Base-by-base conservation (phyloP, 2,888 invertebrate species). In the Aradus depressus region DNA sequence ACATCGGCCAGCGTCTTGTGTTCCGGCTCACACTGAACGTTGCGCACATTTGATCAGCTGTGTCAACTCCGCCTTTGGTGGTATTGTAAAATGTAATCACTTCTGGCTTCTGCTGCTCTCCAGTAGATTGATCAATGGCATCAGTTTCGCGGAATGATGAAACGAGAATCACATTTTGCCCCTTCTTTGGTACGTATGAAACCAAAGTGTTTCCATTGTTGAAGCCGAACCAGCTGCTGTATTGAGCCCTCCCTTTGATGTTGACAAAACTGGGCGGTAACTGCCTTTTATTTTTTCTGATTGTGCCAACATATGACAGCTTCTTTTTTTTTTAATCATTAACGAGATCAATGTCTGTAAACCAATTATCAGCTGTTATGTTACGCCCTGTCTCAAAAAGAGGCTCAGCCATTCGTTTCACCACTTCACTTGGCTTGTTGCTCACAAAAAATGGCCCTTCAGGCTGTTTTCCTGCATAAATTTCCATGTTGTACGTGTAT, bases 291-390 rank as follows among this genome's bases (percentile, higher is more conserved):
- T 54, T 56, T 47, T 56, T 55, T 34, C 38, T 25, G 5, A 56
- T 5, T 3, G 54, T 58, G 1, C 54, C 58, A 10, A 54, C 38
- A 8, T 25, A 45, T n/a, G 51, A 32, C 3, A 56, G 28, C 19
- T 51, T 50, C 4, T 50, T 50, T 16, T 48, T 16, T 23, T 41
- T 41, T 14, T 56, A 38, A 5, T 37, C 16, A 3, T 44, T 18
- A 1, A 48, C 16, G 10, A 62, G 52, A 18, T 53, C 55, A 16
- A 49, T 38, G 44, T 53, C 57, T 3, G 59, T 61, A 44, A 58
- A 62, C 58, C 61, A 63, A 49, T 62, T 62, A 43, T 63, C 61
- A 37, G 55, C 56, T 6, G 61, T 64, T 14, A 64, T 54, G 47
- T 63, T 64, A n/a, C 60, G 41, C 5, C 60, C 60, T 26, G 59